A percentile compares a stretch with the other conserved stretches of the same genome.
Conservation (phyloP, 2,797 vertebrate species). For the Lagocephalus sceleratus region DNA sequence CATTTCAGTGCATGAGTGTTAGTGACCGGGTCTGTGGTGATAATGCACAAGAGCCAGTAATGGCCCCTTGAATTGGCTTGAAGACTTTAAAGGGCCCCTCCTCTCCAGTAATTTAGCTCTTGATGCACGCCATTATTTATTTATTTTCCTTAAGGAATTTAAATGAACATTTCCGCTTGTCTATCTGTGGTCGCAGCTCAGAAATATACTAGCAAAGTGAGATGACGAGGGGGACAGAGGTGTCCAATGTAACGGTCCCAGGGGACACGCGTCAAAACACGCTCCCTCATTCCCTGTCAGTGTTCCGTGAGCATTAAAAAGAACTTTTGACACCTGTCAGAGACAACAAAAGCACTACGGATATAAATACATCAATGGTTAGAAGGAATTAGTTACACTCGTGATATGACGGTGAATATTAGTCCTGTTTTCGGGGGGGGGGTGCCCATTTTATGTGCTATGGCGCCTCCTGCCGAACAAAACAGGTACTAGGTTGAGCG, state of each 20-base stretch:
- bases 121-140: constrained; percentile 11
- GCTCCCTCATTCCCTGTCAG: constrained; percentile 37
- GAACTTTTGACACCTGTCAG: constrained; percentile 17
- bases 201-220: constrained; percentile 12
- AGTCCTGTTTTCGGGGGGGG: constrained; percentile 5
- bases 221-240: constrained; percentile 34
- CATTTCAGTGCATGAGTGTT: constrained; percentile 62
- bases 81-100: constrained; percentile 8
- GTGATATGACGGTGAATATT: constrained; percentile 44
- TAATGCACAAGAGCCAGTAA: constrained; percentile 43
- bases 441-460: constrained; percentile 55
- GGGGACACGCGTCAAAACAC: constrained; percentile 52
- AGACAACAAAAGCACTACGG: constrained; percentile 28
- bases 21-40: constrained; percentile 45
- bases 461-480: constrained; percentile 71
- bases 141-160: constrained; percentile 10
- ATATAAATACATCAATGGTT: constrained; percentile 72
- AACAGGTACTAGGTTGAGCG: background rate
- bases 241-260: constrained; percentile 27
- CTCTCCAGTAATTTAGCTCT: constrained; percentile 1
- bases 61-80: constrained; percentile 33
- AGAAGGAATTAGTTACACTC: constrained; percentile 52
- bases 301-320: constrained; percentile 15
- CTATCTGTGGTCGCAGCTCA: constrained; percentile 22
- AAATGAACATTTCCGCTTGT: constrained; percentile 15